phyloP scores from a whole-genome alignment of 2,888 invertebrate species.

The Athripsodes cinereus region DNA sequence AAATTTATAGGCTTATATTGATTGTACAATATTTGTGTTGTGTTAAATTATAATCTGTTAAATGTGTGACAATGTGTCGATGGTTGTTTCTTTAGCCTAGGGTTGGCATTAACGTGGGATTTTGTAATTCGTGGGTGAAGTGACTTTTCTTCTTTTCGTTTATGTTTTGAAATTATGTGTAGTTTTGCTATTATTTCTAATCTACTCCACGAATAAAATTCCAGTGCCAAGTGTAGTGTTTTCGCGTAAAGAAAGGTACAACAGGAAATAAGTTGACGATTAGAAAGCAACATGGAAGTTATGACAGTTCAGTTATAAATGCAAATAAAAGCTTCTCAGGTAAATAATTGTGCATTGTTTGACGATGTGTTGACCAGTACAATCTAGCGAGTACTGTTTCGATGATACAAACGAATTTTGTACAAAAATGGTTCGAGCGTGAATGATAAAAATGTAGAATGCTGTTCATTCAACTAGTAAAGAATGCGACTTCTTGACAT shows the following conservation, averaged over 20 bases:
- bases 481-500: slow-evolving; percentile 18
- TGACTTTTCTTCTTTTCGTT: neutral
- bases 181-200: too few relatives aligned
- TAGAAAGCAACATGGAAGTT: slow-evolving; percentile 56
- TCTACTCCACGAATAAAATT: neutral
- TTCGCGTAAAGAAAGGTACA: slow-evolving; percentile 10
- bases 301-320: slow-evolving; percentile 56
- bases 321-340: slow-evolving; percentile 40
- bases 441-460: neutral
- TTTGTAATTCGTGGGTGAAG: slow-evolving; percentile 19
- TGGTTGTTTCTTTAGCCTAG: slow-evolving; percentile 20
- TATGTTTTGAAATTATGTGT: neutral
- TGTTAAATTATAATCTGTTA: too few relatives aligned
- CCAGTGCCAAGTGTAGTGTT: neutral
- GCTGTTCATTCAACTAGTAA: neutral
- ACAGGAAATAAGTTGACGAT: slow-evolving; percentile 28
- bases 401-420: neutral
- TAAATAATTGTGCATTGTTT: slow-evolving; percentile 5
- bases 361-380: neutral
- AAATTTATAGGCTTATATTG: neutral
- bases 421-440: neutral
- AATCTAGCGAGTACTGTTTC: neutral
- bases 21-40: slow-evolving; percentile 6
- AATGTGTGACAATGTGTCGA: too few relatives aligned
- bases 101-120: slow-evolving; percentile 22